Evolutionary conservation across 2,797 vertebrate genomes (phyloP).

Genomic region (Hafferia zeledoni): DNA sequence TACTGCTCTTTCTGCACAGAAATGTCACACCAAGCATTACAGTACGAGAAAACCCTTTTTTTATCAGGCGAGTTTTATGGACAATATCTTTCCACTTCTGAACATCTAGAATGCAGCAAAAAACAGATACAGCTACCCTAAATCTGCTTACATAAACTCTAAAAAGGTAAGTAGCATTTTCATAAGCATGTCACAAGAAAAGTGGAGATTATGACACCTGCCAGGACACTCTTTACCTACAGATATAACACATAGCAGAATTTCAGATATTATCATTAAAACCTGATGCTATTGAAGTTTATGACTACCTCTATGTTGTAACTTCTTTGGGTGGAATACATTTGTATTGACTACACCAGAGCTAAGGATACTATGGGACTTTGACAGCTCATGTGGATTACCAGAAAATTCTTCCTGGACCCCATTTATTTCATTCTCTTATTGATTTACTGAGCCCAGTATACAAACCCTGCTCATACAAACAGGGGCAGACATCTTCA

Average conservation of each 20-base stretch:
- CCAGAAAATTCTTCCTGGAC: not conserved
- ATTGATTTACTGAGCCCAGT: not conserved
- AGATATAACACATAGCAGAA: not conserved
- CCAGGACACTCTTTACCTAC: not conserved
- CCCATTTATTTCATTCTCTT: not conserved
- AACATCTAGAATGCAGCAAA: not conserved
- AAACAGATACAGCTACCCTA: not conserved
- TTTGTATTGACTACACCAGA: not conserved
- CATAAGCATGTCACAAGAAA: not conserved
- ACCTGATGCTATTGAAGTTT: not conserved
- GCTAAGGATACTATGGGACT: not conserved
- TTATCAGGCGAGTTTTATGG: not conserved
- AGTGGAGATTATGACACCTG: not conserved
- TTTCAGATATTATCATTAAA: not conserved
- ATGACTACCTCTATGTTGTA: not conserved
- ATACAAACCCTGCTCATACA: not conserved
- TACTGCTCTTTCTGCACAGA: not conserved
- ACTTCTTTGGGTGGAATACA: not conserved
- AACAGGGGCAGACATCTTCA: not conserved
- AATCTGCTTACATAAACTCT: not conserved
- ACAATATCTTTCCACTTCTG: not conserved
- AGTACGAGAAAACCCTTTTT: not conserved
- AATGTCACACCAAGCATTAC: not conserved
- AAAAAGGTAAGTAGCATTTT: not conserved
- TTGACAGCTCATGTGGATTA: not conserved